Base-by-base conservation (phyloP, 2,113 vertebrate species). In the Phasianus colchicus region DNA sequence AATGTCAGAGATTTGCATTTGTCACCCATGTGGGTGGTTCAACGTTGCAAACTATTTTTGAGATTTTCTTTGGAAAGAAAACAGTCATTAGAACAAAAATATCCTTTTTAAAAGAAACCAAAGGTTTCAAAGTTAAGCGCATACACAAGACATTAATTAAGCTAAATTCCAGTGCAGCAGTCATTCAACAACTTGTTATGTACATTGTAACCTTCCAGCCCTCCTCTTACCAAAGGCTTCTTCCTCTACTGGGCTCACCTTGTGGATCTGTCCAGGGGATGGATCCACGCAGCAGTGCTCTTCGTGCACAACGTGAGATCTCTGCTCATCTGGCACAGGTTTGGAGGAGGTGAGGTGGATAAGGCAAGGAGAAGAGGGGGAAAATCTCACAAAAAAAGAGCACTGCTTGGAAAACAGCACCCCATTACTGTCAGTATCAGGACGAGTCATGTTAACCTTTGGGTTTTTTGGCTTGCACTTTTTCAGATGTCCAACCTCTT, bases 1-100 rank as follows among this genome's bases (percentile, higher is more conserved):
- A 91, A 83, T 64, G 52, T 57, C 86, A 94, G 65, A 42, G 29
- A 43, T 43, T 52, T 74, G 90, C 30, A 61, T 81, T 93, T 78
- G 88, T 90, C 83, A 61, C 43, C 72, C 38, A 57, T 10, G 63
- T 83, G 65, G 75, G 90, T 67, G 60, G 60, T 80, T 77, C 42
- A 70, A 6, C 18, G 65, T 25, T 55, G 55, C 47, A 60, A 90
- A 90, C 13, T 92, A 72, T 90, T 88, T 95, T 43, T 66, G 21
- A 83, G 70, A 38, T 86, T 88, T 86, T 43, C 76, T 86, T 75
- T 80, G 65, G 27, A 10, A 60, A 71, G 48, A 6, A 75, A 55
- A 13, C 42, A 69, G 29, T 17, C 48, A 47, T 47, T 45, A 63
- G 48, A 80, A 66, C 27, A 66, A 89, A 96, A 94, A 42, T 7